Conservation (phyloP, 2,113 vertebrate species). For the human region GRCh38 chr5:176577001-176577500, state of each 20-base stretch:
- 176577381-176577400: slow-evolving; percentile 76
- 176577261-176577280: background rate
- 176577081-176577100: background rate
- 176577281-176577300: background rate
- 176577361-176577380: background rate
- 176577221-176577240: background rate
- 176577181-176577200: background rate
- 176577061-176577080: background rate
- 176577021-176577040: background rate
- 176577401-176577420: slow-evolving; percentile 81
- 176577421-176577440: slow-evolving; percentile 83
- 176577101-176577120: background rate
- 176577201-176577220: background rate
- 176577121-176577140: no score
- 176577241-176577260: background rate
- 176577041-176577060: no score
- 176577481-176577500: slow-evolving; percentile 85
- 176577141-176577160: background rate
- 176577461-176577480: slow-evolving; percentile 73
- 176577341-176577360: background rate
- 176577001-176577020: background rate
- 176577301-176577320: background rate
- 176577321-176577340: background rate
- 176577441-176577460: slow-evolving; percentile 86
- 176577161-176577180: background rate